Percentiles rank a stretch among this genome's conserved stretches.
These are phyloP conservation scores for Aphelocoma coerulescens DNA, from an alignment of 2,113 vertebrate species.

Conservation along the genomic window DNA sequence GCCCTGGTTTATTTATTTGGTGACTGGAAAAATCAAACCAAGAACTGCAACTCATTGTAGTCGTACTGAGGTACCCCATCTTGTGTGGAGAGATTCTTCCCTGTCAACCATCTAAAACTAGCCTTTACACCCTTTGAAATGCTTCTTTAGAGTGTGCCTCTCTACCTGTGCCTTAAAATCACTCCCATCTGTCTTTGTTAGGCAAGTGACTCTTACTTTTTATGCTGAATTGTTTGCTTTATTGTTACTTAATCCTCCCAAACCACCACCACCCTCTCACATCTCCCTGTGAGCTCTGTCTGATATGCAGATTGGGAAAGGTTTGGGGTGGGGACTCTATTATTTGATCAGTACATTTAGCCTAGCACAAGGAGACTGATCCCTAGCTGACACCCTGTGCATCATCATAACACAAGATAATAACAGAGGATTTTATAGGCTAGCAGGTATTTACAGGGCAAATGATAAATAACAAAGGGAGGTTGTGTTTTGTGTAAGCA, in stretches of 20 bases:
- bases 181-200: slow-evolving; percentile 22
- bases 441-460: background rate
- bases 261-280: background rate
- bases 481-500: background rate
- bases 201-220: slow-evolving; percentile 36
- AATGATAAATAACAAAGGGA: background rate
- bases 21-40: background rate
- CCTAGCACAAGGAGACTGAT: background rate
- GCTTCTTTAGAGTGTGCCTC: background rate
- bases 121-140: slow-evolving; percentile 12
- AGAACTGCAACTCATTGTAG: background rate
- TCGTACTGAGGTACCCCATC: background rate
- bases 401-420: background rate
- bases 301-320: background rate
- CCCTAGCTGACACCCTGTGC: background rate
- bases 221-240: slow-evolving; percentile 38
- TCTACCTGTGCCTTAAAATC: slow-evolving; percentile 36
- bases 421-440: background rate
- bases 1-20: background rate
- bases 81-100: background rate
- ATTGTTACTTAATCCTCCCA: slow-evolving; percentile 20
- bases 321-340: background rate
- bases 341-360: background rate
- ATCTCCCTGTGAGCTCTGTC: background rate
- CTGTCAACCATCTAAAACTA: background rate